phyloP scores from a whole-genome alignment of 2,797 vertebrate genomes.

The Cossypha niveicapilla region DNA sequence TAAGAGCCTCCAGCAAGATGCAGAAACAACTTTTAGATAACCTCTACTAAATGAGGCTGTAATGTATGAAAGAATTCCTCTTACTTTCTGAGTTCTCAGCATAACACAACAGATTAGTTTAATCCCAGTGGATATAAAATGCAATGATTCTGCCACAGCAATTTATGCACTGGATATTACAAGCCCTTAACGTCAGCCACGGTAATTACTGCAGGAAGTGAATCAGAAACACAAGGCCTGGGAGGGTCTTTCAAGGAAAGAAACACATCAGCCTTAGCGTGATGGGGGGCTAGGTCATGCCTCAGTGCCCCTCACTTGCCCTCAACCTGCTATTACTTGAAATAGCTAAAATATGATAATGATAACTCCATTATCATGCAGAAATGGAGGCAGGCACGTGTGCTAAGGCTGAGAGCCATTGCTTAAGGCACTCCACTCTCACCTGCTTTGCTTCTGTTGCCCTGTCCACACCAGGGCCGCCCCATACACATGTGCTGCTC shows the following conservation, averaged over 20 bases:
- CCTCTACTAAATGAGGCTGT: neutral
- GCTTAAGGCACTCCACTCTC: neutral
- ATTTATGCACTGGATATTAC: neutral
- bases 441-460: neutral
- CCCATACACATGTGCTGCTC: neutral
- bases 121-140: neutral
- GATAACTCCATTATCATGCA: neutral
- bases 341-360: neutral
- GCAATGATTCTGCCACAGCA: neutral
- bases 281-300: neutral
- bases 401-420: neutral
- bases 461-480: neutral
- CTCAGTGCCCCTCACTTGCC: neutral
- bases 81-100: neutral
- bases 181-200: neutral
- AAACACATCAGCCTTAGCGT: neutral
- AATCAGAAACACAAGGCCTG: neutral
- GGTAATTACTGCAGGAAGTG: neutral
- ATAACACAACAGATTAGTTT: conserved; percentile 15
- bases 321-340: neutral
- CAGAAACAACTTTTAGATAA: neutral
- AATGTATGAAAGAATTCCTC: neutral
- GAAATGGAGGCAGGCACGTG: neutral
- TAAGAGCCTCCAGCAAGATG: neutral
- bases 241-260: neutral